Conservation (phyloP, 2,888 invertebrate genomes). For the Nephrotoma flavescens region DNA sequence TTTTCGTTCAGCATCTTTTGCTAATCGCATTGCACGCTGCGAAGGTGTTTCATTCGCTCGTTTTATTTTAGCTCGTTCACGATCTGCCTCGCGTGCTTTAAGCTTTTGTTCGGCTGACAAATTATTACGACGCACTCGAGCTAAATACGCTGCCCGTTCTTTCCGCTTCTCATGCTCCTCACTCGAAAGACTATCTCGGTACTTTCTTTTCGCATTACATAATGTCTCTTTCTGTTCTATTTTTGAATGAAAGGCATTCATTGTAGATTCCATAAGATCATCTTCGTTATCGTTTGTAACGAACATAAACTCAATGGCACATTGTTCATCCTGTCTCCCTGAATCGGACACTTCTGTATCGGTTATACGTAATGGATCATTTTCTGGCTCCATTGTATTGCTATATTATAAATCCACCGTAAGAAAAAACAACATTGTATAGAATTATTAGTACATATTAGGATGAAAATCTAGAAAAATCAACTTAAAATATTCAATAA, state of each 20-base stretch:
- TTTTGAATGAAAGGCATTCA: background rate
- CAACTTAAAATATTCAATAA: background rate
- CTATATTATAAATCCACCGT: background rate
- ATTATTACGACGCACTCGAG: background rate
- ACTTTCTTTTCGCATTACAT: background rate
- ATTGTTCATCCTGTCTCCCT: background rate
- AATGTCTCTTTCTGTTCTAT: background rate
- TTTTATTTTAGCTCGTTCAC: background rate
- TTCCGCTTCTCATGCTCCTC: background rate
- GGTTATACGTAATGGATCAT: background rate
- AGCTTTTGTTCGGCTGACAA: background rate
- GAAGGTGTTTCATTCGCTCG: background rate
- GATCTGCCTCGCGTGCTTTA: background rate
- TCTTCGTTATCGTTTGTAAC: background rate
- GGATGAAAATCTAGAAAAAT: no score
- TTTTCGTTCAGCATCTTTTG: constrained; percentile 2
- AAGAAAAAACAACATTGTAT: background rate
- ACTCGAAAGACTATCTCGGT: background rate
- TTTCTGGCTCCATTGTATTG: background rate
- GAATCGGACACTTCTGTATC: background rate
- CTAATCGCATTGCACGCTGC: background rate
- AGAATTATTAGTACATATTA: background rate
- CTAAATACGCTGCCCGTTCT: background rate
- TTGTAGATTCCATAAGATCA: background rate
- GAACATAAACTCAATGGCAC: background rate